Evolutionary conservation across 2,797 vertebrate species (phyloP).

Genomic region (Acrossocheilus wenchowensis): DNA sequence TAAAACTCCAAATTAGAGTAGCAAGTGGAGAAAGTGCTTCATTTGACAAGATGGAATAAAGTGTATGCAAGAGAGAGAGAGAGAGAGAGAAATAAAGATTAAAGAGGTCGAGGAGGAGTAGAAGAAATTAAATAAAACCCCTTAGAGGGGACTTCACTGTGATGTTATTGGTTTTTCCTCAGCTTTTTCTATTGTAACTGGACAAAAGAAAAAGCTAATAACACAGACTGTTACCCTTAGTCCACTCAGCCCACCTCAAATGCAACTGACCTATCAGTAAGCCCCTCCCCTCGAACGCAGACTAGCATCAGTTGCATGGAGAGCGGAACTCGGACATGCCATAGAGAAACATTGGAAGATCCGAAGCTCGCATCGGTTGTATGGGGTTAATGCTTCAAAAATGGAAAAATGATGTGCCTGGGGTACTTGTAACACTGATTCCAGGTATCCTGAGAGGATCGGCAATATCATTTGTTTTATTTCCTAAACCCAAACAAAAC

Average conservation of each 20-base stretch:
- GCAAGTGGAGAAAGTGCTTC: slow-evolving; percentile 45
- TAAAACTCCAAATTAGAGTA: slow-evolving; percentile 62
- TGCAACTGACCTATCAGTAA: no score
- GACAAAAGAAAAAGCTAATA: slow-evolving; percentile 34
- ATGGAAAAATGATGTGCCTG: no score
- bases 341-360: no score
- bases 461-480: no score
- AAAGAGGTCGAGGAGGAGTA: slow-evolving; percentile 29
- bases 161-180: slow-evolving; percentile 40
- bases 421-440: no score
- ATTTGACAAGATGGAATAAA: slow-evolving; percentile 42
- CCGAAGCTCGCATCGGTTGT: no score
- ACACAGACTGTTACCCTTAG: slow-evolving; percentile 35
- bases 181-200: slow-evolving; percentile 41
- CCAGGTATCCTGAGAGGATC: no score
- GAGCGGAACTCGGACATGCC: no score
- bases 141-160: slow-evolving; percentile 20
- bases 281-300: no score
- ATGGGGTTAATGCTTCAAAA: no score
- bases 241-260: slow-evolving; percentile 10
- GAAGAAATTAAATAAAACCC: slow-evolving; percentile 56
- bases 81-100: background rate
- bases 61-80: background rate
- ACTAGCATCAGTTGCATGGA: no score
- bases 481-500: no score